Base-by-base conservation (phyloP, 2,888 invertebrate species). In the Lysandra bellargus region DNA sequence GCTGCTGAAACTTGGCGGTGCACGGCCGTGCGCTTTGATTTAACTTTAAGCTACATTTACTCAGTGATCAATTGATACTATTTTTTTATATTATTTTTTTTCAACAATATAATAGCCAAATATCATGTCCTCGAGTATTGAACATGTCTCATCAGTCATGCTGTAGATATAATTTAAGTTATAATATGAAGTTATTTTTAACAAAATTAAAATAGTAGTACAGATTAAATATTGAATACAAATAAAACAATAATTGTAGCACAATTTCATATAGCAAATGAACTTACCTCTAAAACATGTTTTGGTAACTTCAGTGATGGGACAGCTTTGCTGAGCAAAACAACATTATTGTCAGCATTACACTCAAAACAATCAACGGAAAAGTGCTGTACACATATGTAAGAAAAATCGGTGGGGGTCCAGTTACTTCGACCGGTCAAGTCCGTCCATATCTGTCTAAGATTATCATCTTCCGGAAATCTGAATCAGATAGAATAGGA, bases 301-400 rank as follows among this genome's bases (percentile, higher is more conserved):
- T 88, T 86, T 0, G 94, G 94, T 80, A 94, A 82, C 81, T 93
- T 93, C 79, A 92, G 85, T 0, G 94, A 93, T 0, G 94, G 94
- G 2, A 94, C 91, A 1, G 94, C 94, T 81, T 91, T 91, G 81
- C 89, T 89, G 0, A 89, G 85, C 0, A 94, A 85, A 61, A 92
- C 91, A 86, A 94, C 90, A 14, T 87, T 84, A 79, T 91, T 88
- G 23, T 88, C 83, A 6, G 87, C 86, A 49, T 94, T 87, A 81
- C 91, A 90, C 81, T 87, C 89, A 83, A 94, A 94, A 80, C 92
- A 93, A 83, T 94, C 94, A 0, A 93, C 90, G 0, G 94, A 92
- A 84, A 94, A 94, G 81, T 94, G 94, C 80, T 93, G 92, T 80
- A 93, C 89, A 82, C 94, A 94, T 81, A 94, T 93, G 81, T 93